Conservation (phyloP, 2,888 invertebrate genomes). For the Rosalia funebris region DNA sequence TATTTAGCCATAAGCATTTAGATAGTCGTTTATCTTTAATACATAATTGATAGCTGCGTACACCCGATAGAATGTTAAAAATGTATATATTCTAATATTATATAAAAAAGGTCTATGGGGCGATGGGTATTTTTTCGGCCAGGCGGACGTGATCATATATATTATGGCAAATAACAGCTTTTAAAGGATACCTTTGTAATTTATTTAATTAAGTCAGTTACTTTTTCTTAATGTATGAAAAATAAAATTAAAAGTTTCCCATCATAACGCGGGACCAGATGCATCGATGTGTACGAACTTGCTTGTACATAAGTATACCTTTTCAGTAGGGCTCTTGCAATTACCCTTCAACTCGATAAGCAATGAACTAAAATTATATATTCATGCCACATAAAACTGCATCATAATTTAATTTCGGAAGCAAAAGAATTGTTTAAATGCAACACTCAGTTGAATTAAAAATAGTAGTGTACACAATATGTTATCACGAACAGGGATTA, state of each 20-base stretch:
- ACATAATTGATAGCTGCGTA: constrained; percentile 65
- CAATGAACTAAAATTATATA: no score
- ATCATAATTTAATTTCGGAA: no score
- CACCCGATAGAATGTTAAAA: constrained; percentile 64
- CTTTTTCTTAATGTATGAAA: constrained; percentile 28
- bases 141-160: constrained; percentile 53
- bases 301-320: not conserved
- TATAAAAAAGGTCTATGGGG: constrained; percentile 40
- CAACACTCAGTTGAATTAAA: no score
- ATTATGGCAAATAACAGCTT: constrained; percentile 55
- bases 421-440: no score
- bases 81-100: constrained; percentile 57
- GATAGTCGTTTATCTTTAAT: constrained; percentile 65
- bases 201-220: constrained; percentile 52
- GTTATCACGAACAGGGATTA: no score
- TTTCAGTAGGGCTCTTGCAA: not conserved
- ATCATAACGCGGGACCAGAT: constrained; percentile 13
- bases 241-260: constrained; percentile 13
- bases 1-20: constrained; percentile 65
- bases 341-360: no score
- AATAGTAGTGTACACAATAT: no score
- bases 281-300: not conserved
- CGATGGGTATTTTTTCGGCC: constrained; percentile 47
- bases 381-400: no score
- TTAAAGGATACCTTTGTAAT: constrained; percentile 51